Evolutionary conservation across 2,797 vertebrate species (phyloP), one percentile per base, ranked within the genome.

Genomic region (Acipenser oxyrinchus): DNA sequence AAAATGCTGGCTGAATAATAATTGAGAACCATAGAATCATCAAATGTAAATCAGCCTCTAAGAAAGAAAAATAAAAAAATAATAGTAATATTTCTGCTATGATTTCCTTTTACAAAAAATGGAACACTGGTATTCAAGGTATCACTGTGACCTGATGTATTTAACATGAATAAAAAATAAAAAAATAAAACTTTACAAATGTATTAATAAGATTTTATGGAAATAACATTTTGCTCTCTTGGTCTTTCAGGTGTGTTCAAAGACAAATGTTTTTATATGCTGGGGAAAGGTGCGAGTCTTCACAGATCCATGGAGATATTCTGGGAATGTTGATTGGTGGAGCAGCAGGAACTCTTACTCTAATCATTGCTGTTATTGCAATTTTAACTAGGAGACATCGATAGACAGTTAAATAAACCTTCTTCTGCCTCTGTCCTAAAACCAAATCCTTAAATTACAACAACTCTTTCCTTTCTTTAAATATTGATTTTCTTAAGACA

Each of bases 281-380:
- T 0, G 93, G 93, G 1, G 81, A 86, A 62, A 89, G 65, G 10
- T 96, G 93, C 51, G 88, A 96, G 73, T 74, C 77, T 4, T 3
- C 74, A 59, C 88, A 88, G 48, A 53, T 93, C 9, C 75, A 89
- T 0, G 75, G 86, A 60, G 72, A 76, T 8, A 65, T 92, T 70
- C 60, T 94, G 70, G 91, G 90, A 64, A 74, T 90, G 78, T 10
- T 82, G 70, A 68, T 88, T 1, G 92, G 90, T 64, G 89, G 87
- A 15, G 51, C 69, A 0, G 80, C 80, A 0, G 87, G 89, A 23
- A 73, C 70, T 0, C 15, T 92, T 48, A 67, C 86, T 64, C 73
- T 96, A 68, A 87, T 83, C 0, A 57, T 89, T 0, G 48, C 79
- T 55, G 67, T 93, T 48, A 68, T 91, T 73, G 78, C 80, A 8